phyloP scores from a whole-genome alignment of 1,140 invertebrate genomes.

The Atopsyche davidsoni region DNA sequence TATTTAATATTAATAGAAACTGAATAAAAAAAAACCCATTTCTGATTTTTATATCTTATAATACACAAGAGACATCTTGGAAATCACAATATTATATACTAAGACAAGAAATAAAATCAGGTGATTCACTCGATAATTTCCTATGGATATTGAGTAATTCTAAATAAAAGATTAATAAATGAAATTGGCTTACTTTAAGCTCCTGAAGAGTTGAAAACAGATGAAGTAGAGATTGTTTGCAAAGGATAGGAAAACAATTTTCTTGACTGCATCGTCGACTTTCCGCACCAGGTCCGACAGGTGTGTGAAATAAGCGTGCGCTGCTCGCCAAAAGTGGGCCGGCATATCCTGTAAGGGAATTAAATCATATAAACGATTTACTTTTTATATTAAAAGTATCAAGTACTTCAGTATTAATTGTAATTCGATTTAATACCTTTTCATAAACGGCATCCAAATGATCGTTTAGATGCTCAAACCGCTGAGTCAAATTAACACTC shows the following conservation, averaged over 20 bases:
- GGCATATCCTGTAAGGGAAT: constrained; percentile 44
- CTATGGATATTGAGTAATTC: no score
- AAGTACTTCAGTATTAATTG: no score
- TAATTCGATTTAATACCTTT: no score
- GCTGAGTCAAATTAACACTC: constrained; percentile 49
- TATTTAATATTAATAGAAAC: no score
- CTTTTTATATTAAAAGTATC: no score
- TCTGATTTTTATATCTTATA: no score
- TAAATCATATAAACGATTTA: constrained; percentile 17
- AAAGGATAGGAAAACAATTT: constrained; percentile 56
- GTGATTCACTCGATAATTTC: no score
- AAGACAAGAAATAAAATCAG: no score
- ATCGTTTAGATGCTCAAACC: constrained; percentile 52
- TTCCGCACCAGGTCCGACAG: constrained; percentile 51
- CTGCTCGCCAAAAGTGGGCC: constrained; percentile 50
- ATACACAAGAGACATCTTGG: no score
- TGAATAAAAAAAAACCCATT: no score
- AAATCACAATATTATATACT: no score
- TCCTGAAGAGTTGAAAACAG: constrained; percentile 57
- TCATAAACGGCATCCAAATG: constrained; percentile 43
- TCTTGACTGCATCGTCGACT: constrained; percentile 52
- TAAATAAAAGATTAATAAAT: no score
- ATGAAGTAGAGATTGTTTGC: constrained; percentile 61
- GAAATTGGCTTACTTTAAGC: constrained; percentile 57
- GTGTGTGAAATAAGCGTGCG: constrained; percentile 53